Evolutionary conservation across 2,888 invertebrate species (phyloP).

Genomic region (Charanyca ferruginea): DNA sequence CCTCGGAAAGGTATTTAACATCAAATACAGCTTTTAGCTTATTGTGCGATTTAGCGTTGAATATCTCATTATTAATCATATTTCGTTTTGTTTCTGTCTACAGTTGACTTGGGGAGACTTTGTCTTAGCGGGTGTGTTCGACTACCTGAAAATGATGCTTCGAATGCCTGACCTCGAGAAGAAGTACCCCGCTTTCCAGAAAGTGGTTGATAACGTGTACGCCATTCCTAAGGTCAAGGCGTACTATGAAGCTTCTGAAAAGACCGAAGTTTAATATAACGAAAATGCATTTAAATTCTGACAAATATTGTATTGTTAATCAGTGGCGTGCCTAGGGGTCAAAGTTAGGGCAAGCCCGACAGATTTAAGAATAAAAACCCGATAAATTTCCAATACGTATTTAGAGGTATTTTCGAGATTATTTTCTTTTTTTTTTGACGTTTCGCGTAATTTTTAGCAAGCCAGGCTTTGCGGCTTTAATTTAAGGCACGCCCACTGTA

Average conservation of each 20-base stretch:
- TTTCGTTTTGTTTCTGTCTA: conserved; percentile 29
- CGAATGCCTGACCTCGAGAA: conserved; percentile 72
- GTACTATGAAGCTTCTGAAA: conserved; percentile 14
- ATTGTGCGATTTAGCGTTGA: too few species aligned
- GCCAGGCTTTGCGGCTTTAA: too few species aligned
- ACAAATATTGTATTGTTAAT: background rate
- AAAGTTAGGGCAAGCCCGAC: too few species aligned
- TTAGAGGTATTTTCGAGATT: too few species aligned
- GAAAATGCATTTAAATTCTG: background rate
- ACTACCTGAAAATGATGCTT: conserved; percentile 64
- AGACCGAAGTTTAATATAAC: background rate
- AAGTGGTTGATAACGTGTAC: conserved; percentile 73
- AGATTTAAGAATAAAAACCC: too few species aligned
- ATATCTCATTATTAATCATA: background rate
- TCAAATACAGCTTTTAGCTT: background rate
- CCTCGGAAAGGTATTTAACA: conserved; percentile 62
- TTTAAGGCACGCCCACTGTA: too few species aligned
- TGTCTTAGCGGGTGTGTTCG: conserved; percentile 67
- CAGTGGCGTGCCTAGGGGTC: too few species aligned
- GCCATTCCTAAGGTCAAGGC: conserved; percentile 77
- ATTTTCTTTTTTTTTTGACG: too few species aligned
- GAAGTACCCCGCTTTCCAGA: conserved; percentile 78
- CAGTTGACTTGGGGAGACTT: conserved; percentile 75
- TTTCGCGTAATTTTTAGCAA: too few species aligned
- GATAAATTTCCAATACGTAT: too few species aligned